phyloP scores from a whole-genome alignment of 35 echinoderm and acorn worm genomes.

The Strongylocentrotus purpuratus region DNA sequence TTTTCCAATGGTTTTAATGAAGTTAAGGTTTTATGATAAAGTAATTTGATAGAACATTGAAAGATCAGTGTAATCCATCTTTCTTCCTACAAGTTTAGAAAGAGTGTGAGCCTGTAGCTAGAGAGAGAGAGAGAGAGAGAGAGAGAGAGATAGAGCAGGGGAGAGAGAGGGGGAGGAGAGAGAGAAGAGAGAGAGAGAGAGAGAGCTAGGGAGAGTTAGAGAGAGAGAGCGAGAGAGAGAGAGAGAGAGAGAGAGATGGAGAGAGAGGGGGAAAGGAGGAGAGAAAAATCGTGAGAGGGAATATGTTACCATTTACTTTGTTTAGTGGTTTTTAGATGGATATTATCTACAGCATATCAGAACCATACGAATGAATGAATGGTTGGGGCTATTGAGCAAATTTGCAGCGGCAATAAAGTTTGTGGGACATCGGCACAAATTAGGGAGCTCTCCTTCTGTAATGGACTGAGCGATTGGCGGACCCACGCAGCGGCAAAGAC shows the following conservation, averaged over 20 bases:
- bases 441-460: not conserved
- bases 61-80: too few species aligned
- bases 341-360: not conserved
- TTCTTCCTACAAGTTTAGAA: too few species aligned
- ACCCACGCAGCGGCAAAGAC: conserved; percentile 28
- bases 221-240: too few species aligned
- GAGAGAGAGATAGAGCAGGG: too few species aligned
- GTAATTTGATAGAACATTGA: too few species aligned
- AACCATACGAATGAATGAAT: conserved; percentile 16
- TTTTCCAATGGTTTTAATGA: too few species aligned
- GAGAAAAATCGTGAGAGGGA: not conserved
- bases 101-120: too few species aligned
- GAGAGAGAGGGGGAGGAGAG: not conserved
- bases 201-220: too few species aligned
- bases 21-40: too few species aligned
- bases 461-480: conserved; percentile 24
- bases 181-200: not conserved
- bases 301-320: not conserved
- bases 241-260: too few species aligned
- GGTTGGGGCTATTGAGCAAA: not conserved
- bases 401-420: conserved; percentile 7
- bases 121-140: too few species aligned
- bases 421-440: not conserved
- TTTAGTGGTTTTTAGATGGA: not conserved
- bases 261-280: not conserved